These are phyloP conservation scores for Harpalus rubripes DNA, from an alignment of 2,888 invertebrate genomes.

Conservation along the genomic window DNA sequence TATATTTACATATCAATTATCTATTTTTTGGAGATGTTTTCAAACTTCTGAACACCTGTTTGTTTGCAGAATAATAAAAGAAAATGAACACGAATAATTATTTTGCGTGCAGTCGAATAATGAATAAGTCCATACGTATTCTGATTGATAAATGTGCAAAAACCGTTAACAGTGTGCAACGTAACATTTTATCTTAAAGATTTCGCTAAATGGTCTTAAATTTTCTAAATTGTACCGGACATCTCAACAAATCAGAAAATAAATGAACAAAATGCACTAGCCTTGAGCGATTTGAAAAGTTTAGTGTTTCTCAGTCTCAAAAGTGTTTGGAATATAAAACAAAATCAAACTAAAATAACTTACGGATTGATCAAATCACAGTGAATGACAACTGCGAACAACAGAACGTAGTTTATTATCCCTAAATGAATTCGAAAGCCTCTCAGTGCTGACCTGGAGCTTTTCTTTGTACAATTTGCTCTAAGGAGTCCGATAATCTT, in stretches of 20 bases:
- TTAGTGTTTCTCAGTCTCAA: conserved; percentile 65
- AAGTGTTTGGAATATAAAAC: conserved; percentile 55
- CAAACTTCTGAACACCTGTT: not conserved
- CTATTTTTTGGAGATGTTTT: not conserved
- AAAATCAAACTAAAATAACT: conserved; percentile 51
- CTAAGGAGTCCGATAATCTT: conserved; percentile 65
- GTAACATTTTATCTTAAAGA: conserved; percentile 38
- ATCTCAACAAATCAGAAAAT: conserved; percentile 31
- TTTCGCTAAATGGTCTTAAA: conserved; percentile 17
- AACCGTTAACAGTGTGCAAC: conserved; percentile 42
- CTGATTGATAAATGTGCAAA: conserved; percentile 33
- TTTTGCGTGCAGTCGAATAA: conserved; percentile 27
- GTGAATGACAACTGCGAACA: conserved; percentile 64
- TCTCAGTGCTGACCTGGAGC: conserved; percentile 66
- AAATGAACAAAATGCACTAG: conserved; percentile 63
- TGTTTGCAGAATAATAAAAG: conserved; percentile 28
- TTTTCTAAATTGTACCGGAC: conserved; percentile 30
- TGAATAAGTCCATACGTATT: conserved; percentile 19
- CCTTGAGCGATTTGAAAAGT: conserved; percentile 61
- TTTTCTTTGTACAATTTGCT: conserved; percentile 66
- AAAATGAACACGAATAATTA: conserved; percentile 35
- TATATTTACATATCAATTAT: conserved; percentile 3
- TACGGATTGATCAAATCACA: conserved; percentile 21
- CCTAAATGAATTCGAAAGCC: conserved; percentile 62
- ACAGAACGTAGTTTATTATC: conserved; percentile 59